Evolutionary conservation across 2,797 vertebrate species (phyloP), one percentile per base, ranked within the genome.

Genomic region (Anolis apletophallus): DNA sequence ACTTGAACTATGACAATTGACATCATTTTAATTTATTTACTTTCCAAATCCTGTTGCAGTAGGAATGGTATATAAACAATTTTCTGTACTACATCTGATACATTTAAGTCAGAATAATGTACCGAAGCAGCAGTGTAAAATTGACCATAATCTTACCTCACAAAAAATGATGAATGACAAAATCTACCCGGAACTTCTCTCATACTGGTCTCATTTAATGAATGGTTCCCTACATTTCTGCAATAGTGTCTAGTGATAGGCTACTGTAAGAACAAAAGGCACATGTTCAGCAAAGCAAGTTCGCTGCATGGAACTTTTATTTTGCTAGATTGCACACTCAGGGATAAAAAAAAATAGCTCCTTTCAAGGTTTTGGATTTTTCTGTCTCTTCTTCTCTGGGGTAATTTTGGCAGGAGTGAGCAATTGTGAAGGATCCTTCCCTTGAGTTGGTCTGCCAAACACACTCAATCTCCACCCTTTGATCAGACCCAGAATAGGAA

Each of bases 101-200:
- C 0, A 72, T 88, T 91, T 89, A 89, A 88, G 67, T 78, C 87
- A 79, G 21, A 79, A 9, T 40, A 69, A 79, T 64, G 2, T 84
- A 76, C 76, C 89, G 83, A 26, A 77, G n/a, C 19, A 88, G 59
- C 57, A 89, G 40, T 76, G n/a, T 81, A 68, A 6, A 11, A 40
- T 74, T 79, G 71, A 94, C 85, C 68, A 94, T 2, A 1, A 90
- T 93, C 91, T 86, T 77, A 85, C 29, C 89, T 78, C 82, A 90
- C 61, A 84, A 73, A 91, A 61, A 87, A 90, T 88, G 91, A 76
- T 21, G 72, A 86, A 74, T 19, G 55, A 36, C 68, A 86, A 34
- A 26, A 29, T 23, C n/a, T 54, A 32, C 13, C 11, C 21, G 67
- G 34, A 46, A 57, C 3, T 23, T 71, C 34, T 59, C 19, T n/a